These are phyloP conservation scores for Entomyzon cyanotis DNA, from an alignment of 2,113 vertebrate genomes.

Conservation along the genomic window DNA sequence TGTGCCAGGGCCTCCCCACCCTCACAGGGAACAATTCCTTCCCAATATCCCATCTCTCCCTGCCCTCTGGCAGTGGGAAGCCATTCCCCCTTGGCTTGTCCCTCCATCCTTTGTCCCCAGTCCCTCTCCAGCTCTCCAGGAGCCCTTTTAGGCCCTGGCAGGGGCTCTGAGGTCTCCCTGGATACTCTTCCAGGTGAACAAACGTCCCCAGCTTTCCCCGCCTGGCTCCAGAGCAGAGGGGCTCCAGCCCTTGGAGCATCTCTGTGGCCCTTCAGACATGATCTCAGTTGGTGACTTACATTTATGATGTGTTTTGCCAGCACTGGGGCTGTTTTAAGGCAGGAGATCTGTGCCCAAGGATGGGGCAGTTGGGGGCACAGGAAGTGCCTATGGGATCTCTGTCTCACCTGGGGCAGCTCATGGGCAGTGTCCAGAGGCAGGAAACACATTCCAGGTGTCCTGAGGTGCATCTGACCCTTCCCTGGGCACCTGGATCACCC, in stretches of 20 bases:
- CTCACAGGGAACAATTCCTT: neutral
- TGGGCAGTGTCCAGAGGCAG: fast-evolving
- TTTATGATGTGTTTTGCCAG: neutral
- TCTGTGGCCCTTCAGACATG: neutral
- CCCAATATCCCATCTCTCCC: neutral
- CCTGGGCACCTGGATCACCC: neutral
- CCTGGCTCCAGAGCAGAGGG: neutral
- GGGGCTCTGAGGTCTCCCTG: neutral
- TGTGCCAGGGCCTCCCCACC: neutral
- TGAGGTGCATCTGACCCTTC: neutral
- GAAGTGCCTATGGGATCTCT: neutral
- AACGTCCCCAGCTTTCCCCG: neutral
- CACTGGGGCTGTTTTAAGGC: neutral
- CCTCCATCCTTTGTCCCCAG: neutral
- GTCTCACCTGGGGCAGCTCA: fast-evolving
- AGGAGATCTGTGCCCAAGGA: neutral
- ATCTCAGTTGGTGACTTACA: neutral
- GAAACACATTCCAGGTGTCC: neutral
- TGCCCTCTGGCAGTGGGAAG: neutral
- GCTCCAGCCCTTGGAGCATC: neutral
- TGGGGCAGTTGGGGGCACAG: neutral
- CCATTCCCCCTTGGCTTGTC: neutral
- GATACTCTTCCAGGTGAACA: neutral
- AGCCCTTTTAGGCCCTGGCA: neutral
- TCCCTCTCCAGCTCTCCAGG: neutral